Conservation (phyloP, 2,113 vertebrate genomes). For the Galemys pyrenaicus region DNA sequence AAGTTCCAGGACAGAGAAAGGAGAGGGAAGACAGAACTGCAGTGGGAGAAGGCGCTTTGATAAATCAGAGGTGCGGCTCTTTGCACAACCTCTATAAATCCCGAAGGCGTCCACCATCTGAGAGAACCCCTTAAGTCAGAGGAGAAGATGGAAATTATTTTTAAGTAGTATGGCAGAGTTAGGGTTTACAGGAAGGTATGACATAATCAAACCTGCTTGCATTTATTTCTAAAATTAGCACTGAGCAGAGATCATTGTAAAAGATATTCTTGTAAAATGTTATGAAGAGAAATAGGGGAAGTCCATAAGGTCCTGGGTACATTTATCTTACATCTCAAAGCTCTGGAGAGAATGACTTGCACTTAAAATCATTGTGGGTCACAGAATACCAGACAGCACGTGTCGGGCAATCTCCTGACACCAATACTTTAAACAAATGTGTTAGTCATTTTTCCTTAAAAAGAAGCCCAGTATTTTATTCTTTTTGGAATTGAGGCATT, state of each 20-base stretch:
- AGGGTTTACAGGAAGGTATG: not conserved
- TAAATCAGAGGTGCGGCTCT: not conserved
- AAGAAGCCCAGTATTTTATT: not conserved
- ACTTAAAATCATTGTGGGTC: not conserved
- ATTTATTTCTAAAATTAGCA: not conserved
- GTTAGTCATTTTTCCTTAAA: not conserved
- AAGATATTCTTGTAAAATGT: not conserved
- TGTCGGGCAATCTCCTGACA: not conserved
- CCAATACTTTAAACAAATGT: not conserved
- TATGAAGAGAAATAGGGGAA: not conserved
- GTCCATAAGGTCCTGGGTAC: not conserved
- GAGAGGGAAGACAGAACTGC: not conserved
- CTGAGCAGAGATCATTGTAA: not conserved
- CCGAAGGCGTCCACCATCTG: not conserved
- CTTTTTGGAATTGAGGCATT: not conserved
- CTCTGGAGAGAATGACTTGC: not conserved
- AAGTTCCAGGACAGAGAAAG: not conserved
- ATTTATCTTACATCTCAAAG: not conserved
- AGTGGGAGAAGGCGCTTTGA: not conserved
- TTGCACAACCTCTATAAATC: not conserved
- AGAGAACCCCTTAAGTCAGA: not conserved
- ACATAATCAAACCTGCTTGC: not conserved
- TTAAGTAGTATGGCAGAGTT: not conserved
- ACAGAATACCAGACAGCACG: not conserved
- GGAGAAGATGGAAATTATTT: not conserved